These are phyloP conservation scores for Brachypalpus laphriformis DNA, from an alignment of 2,888 invertebrate genomes.

Conservation along the genomic window DNA sequence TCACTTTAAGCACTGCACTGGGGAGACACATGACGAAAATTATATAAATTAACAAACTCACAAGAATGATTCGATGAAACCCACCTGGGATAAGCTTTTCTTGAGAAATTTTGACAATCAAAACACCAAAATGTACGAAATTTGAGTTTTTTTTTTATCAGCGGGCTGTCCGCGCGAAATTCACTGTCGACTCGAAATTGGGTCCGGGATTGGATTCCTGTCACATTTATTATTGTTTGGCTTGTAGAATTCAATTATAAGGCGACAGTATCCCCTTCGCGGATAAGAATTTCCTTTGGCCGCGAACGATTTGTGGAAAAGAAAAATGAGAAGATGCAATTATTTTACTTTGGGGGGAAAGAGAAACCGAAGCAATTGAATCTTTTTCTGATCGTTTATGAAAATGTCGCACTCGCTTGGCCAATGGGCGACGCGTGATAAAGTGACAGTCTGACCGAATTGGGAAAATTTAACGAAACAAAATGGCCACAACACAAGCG, in stretches of 20 bases:
- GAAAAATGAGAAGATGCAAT: slow-evolving; percentile 76
- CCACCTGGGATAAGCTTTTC: slow-evolving; percentile 51
- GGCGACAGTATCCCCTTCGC: too few relatives aligned
- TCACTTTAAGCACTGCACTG: slow-evolving; percentile 5
- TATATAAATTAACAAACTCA: slow-evolving; percentile 49
- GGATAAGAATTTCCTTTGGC: slow-evolving; percentile 33
- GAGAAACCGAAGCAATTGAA: slow-evolving; percentile 63
- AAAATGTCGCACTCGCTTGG: slow-evolving; percentile 76
- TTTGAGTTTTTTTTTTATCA: slow-evolving; percentile 31
- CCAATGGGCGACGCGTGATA: slow-evolving; percentile 74
- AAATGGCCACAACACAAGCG: slow-evolving; percentile 75
- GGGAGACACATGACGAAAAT: not conserved
- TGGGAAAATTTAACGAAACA: slow-evolving; percentile 74
- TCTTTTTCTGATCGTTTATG: slow-evolving; percentile 76
- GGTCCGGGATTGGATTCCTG: not conserved
- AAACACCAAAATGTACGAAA: slow-evolving; percentile 61
- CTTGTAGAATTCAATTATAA: too few relatives aligned
- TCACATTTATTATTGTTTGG: slow-evolving; percentile 61
- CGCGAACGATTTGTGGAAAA: slow-evolving; percentile 69
- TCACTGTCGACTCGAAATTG: slow-evolving; percentile 45
- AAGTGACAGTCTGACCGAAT: slow-evolving; percentile 60
- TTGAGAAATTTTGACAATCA: slow-evolving; percentile 65
- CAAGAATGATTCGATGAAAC: slow-evolving; percentile 15
- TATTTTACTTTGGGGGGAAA: slow-evolving; percentile 42
- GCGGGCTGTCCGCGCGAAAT: slow-evolving; percentile 57